phyloP scores from a whole-genome alignment of 2,888 invertebrate genomes.

The Limnephilus lunatus region DNA sequence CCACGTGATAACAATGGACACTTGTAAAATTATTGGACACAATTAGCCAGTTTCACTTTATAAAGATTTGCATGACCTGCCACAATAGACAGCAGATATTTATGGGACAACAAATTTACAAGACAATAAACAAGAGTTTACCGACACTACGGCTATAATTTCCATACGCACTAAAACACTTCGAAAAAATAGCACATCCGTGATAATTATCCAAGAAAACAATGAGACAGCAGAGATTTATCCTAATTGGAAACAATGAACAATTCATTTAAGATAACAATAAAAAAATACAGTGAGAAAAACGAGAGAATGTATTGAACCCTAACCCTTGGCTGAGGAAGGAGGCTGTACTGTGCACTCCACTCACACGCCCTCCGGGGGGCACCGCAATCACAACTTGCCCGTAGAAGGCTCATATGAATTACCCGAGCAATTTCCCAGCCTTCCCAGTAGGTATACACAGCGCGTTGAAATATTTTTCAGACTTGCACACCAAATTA shows the following conservation, averaged over 20 bases:
- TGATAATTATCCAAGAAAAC: neutral
- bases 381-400: constrained; percentile 40
- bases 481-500: neutral
- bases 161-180: neutral
- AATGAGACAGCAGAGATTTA: constrained; percentile 22
- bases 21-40: constrained; percentile 34
- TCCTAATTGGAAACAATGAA: constrained; percentile 17
- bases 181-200: neutral
- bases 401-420: constrained; percentile 49
- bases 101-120: neutral
- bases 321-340: constrained; percentile 22
- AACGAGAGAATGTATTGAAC: constrained; percentile 29
- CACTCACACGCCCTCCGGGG: constrained; percentile 40
- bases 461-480: neutral
- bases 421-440: constrained; percentile 25
- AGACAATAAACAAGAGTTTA: constrained; percentile 25
- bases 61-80: constrained; percentile 15
- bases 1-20: constrained; percentile 18
- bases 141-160: neutral
- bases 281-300: constrained; percentile 16
- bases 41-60: constrained; percentile 17
- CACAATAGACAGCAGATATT: constrained; percentile 4
- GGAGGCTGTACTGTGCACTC: neutral
- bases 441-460: neutral
- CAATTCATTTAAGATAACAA: constrained; percentile 15